Evolutionary conservation across 2,888 invertebrate species (phyloP).

Genomic region (Epistrophe grossulariae): DNA sequence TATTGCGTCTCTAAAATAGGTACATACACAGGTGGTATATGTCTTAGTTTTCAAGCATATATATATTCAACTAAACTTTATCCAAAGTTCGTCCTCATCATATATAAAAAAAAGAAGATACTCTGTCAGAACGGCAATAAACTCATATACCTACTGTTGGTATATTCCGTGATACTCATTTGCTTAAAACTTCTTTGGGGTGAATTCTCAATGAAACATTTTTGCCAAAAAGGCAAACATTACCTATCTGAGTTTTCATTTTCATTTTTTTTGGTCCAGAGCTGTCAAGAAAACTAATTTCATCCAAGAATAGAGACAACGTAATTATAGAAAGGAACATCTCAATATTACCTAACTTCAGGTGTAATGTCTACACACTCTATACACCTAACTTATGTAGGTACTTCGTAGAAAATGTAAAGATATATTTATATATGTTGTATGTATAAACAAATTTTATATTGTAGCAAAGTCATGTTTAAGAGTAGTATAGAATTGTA

Average conservation of each 20-base stretch:
- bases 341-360: conserved; percentile 15
- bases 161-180: background rate
- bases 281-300: conserved; percentile 61
- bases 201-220: conserved; percentile 50
- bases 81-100: conserved; percentile 31
- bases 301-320: conserved; percentile 57
- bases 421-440: too few species aligned
- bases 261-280: background rate
- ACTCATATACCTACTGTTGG: conserved; percentile 14
- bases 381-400: background rate
- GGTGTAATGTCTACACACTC: background rate
- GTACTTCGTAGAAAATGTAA: too few species aligned
- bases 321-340: conserved; percentile 58
- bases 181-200: background rate
- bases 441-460: background rate
- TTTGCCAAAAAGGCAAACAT: conserved; percentile 51
- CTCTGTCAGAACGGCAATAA: background rate
- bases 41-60: conserved; percentile 57
- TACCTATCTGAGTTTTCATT: background rate
- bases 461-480: background rate
- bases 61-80: conserved; percentile 43
- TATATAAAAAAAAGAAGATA: conserved; percentile 20
- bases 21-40: background rate
- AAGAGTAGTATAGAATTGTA: background rate
- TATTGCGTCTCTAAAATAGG: background rate